A percentile compares a stretch with the other conserved stretches of the same genome.
Conservation (phyloP, 92 coral and sea anemone species). For the Virgularia gustaviana region DNA sequence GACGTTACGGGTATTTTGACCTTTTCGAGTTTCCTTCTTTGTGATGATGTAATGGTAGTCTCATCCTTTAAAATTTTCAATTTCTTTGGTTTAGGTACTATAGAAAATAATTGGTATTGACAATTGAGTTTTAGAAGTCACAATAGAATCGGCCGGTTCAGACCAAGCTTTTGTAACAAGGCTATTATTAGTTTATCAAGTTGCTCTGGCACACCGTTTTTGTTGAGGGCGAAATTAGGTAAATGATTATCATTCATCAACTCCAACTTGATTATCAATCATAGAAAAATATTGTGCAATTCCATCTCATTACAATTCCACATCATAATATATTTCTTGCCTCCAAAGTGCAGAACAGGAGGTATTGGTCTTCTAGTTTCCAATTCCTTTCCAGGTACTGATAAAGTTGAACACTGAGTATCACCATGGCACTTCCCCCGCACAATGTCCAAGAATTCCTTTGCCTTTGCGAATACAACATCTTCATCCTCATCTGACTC, state of each 20-base stretch:
- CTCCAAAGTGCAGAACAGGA: background rate
- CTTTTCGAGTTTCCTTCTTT: slow-evolving; percentile 57
- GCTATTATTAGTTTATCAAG: too few relatives aligned
- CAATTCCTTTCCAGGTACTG: background rate
- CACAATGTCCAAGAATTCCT: background rate
- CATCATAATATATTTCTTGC: slow-evolving; percentile 27
- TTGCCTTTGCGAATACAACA: slow-evolving; percentile 3
- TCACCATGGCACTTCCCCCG: too few relatives aligned
- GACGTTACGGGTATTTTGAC: slow-evolving; percentile 63
- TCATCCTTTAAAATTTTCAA: slow-evolving; percentile 25
- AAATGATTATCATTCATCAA: too few relatives aligned
- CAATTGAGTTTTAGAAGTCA: too few relatives aligned
- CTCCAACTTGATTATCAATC: too few relatives aligned
- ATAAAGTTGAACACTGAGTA: background rate
- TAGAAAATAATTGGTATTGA: background rate
- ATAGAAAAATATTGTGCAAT: too few relatives aligned
- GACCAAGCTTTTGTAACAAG: too few relatives aligned
- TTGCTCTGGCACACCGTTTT: too few relatives aligned
- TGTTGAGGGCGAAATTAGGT: too few relatives aligned
- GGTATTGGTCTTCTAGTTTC: background rate
- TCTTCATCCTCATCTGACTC: slow-evolving; percentile 14
- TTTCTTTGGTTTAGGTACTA: background rate
- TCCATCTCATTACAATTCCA: too few relatives aligned
- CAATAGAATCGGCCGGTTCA: too few relatives aligned
- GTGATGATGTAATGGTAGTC: slow-evolving; percentile 18